These are phyloP conservation scores for Cacatua alba DNA, from an alignment of 2,113 vertebrate species.

Conservation along the genomic window DNA sequence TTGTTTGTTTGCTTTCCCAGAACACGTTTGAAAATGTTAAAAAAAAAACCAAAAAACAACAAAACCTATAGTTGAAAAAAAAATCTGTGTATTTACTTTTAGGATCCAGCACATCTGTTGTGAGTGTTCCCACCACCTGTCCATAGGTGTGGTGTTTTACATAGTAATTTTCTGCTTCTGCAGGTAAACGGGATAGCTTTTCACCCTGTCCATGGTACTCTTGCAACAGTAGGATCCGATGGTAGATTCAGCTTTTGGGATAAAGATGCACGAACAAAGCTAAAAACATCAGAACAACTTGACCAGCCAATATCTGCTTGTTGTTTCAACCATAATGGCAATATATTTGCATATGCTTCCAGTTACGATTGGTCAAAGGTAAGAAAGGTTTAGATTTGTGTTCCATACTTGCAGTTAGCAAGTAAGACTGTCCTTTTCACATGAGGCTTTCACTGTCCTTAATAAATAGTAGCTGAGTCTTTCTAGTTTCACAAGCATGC, in stretches of 20 bases:
- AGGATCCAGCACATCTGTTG: background rate
- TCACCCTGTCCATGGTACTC: constrained; percentile 95
- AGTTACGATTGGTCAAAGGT: constrained; percentile 99
- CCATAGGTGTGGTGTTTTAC: background rate
- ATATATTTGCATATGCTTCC: constrained; percentile 97
- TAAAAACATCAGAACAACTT: constrained; percentile 96
- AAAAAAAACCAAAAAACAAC: background rate
- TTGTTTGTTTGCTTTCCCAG: rapidly evolving
- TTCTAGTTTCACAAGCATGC: background rate
- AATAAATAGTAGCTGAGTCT: background rate
- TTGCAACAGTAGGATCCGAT: constrained; percentile 96
- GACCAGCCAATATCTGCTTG: constrained; percentile 97
- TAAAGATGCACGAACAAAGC: constrained; percentile 97
- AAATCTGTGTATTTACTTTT: background rate
- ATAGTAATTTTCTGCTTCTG: background rate
- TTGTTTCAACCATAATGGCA: constrained; percentile 96
- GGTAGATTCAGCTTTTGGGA: constrained; percentile 99
- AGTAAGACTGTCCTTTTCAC: background rate
- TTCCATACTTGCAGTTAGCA: background rate
- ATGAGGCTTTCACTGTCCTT: background rate
- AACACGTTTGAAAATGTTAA: background rate
- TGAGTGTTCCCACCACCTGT: background rate
- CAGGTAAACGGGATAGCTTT: constrained; percentile 98
- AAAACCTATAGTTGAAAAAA: background rate
- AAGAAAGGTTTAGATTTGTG: background rate